Conservation (phyloP, 2,888 invertebrate genomes). For the Yponomeuta malinellus region DNA sequence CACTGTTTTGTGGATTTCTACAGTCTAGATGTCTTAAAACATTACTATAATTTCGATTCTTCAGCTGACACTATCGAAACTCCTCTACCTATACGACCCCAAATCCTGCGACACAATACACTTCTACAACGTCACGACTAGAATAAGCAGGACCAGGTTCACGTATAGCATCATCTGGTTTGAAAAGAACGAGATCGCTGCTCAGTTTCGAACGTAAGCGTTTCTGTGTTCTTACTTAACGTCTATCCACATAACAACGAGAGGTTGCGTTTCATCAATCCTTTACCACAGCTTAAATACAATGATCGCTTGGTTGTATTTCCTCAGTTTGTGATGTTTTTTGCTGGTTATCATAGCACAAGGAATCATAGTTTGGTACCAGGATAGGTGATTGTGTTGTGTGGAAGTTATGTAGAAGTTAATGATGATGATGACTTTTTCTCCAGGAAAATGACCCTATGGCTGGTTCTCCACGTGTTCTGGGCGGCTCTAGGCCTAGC, state of each 20-base stretch:
- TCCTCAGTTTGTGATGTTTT: not conserved
- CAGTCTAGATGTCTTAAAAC: too few species aligned
- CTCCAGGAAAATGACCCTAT: not conserved
- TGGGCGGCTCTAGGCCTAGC: slow-evolving; percentile 43
- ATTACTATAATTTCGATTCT: not conserved
- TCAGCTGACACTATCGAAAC: slow-evolving; percentile 45
- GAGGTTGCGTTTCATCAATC: too few species aligned
- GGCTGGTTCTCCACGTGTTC: slow-evolving; percentile 44
- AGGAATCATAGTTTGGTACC: not conserved
- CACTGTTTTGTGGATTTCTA: too few species aligned
- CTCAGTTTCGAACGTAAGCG: slow-evolving; percentile 44
- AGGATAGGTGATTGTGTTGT: not conserved
- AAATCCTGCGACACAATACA: slow-evolving; percentile 43
- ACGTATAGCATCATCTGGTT: slow-evolving; percentile 49
- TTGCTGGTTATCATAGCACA: not conserved
- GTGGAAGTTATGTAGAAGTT: too few species aligned
- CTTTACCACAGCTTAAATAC: too few species aligned
- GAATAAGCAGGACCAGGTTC: slow-evolving; percentile 16
- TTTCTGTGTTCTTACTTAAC: not conserved
- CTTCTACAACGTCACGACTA: slow-evolving; percentile 52
- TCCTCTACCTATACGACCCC: slow-evolving; percentile 60
- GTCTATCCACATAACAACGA: not conserved
- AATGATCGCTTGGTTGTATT: not conserved
- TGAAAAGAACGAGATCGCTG: slow-evolving; percentile 39
- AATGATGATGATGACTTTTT: not conserved